phyloP scores from a whole-genome alignment of 1,140 invertebrate species.

The Hyphantria cunea region DNA sequence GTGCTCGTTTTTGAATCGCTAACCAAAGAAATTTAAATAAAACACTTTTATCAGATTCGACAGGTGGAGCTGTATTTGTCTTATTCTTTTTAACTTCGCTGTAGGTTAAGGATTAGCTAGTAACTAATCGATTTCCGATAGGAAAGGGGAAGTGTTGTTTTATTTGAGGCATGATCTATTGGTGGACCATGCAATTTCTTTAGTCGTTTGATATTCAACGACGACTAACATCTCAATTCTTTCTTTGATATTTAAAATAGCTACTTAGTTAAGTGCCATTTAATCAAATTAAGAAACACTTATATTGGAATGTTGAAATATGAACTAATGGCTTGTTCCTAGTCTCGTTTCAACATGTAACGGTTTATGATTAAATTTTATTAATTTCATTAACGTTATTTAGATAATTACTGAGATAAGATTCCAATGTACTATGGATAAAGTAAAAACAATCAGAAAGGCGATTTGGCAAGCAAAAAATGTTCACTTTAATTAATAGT shows the following conservation, averaged over 20 bases:
- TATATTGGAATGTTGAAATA: conserved; percentile 11
- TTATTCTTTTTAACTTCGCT: conserved; percentile 70
- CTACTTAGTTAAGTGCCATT: conserved; percentile 11
- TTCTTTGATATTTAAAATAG: conserved; percentile 15
- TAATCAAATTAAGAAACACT: conserved; percentile 11
- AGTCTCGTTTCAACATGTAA: too few species aligned
- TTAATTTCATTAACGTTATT: too few species aligned
- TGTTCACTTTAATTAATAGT: too few species aligned
- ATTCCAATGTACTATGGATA: too few species aligned
- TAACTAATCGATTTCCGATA: conserved; percentile 70
- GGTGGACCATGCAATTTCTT: conserved; percentile 11
- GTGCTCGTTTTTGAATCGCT: conserved; percentile 71
- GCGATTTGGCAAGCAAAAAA: too few species aligned
- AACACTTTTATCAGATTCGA: conserved; percentile 80
- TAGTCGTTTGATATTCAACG: conserved; percentile 6
- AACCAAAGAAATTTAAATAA: conserved; percentile 79
- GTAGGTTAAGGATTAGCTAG: conserved; percentile 77
- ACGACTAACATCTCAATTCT: conserved; percentile 19
- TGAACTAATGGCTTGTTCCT: too few species aligned
- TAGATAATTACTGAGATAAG: too few species aligned
- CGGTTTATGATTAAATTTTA: too few species aligned
- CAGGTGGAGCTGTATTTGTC: conserved; percentile 64
- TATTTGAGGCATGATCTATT: conserved; percentile 43
- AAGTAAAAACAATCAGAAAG: too few species aligned
- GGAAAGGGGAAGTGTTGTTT: conserved; percentile 54